These are phyloP conservation scores for Oreonectes daqikongensis DNA, from an alignment of 2,797 vertebrate genomes.

Conservation along the genomic window DNA sequence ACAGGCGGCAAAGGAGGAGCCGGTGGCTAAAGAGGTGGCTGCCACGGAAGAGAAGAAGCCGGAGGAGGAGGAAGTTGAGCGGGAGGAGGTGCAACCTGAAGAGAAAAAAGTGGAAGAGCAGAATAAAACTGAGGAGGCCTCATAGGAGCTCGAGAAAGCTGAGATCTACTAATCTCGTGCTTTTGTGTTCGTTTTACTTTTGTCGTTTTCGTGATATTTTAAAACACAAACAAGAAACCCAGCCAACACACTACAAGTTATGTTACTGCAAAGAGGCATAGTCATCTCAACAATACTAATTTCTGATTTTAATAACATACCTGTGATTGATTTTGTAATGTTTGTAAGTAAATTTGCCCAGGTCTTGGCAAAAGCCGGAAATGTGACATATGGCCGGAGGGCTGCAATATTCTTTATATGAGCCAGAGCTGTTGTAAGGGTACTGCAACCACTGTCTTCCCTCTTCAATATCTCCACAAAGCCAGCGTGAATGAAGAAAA, in stretches of 20 bases:
- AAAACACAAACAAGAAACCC: conserved; percentile 21
- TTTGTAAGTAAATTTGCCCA: neutral
- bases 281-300: conserved; percentile 21
- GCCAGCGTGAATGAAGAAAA: conserved; percentile 30
- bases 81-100: conserved; percentile 45
- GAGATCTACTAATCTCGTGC: conserved; percentile 25
- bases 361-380: conserved; percentile 2
- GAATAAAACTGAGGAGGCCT: conserved; percentile 67
- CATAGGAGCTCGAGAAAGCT: conserved; percentile 65
- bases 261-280: conserved; percentile 3
- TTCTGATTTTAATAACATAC: neutral
- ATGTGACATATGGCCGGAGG: conserved; percentile 35
- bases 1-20: conserved; percentile 43
- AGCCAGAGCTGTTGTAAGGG: conserved; percentile 40
- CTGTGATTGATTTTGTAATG: conserved; percentile 24
- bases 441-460: conserved; percentile 39
- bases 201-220: conserved; percentile 36
- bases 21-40: neutral
- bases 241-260: conserved; percentile 6
- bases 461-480: conserved; percentile 9
- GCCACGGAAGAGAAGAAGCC: conserved; percentile 40
- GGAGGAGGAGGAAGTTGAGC: neutral
- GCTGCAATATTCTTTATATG: conserved; percentile 25
- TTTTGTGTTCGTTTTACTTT: conserved; percentile 10
- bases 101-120: conserved; percentile 62